These are phyloP conservation scores for Pteronura brasiliensis DNA, from an alignment of 2,113 vertebrate species.

Conservation along the genomic window DNA sequence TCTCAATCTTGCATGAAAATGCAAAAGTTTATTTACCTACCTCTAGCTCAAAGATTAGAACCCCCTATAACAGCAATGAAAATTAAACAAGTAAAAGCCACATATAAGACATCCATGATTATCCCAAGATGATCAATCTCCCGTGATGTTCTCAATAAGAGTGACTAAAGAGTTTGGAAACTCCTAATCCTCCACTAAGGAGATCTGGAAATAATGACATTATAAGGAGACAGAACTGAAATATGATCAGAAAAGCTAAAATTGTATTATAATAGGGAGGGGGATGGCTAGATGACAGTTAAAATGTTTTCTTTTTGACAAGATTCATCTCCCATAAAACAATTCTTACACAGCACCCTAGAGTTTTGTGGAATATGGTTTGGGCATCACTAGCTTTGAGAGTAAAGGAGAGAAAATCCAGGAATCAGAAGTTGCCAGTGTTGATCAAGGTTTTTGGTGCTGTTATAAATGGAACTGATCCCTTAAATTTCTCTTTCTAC, in stretches of 20 bases:
- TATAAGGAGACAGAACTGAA: background rate
- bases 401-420: background rate
- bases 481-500: too few relatives aligned
- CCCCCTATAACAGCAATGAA: background rate
- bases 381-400: background rate
- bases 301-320: background rate
- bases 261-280: background rate
- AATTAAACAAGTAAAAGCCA: background rate
- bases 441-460: background rate
- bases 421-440: background rate
- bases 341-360: background rate
- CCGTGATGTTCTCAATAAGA: background rate
- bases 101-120: background rate
- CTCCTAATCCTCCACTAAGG: background rate
- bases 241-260: background rate
- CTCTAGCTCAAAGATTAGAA: background rate
- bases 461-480: too few relatives aligned
- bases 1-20: background rate
- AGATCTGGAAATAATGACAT: background rate
- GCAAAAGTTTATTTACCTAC: background rate
- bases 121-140: background rate
- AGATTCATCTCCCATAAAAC: background rate
- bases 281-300: background rate
- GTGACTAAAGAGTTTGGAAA: background rate
- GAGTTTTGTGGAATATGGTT: background rate